A percentile compares a stretch with the other conserved stretches of the same genome.
phyloP scores from a whole-genome alignment of 2,113 vertebrate species.

The Laticauda colubrina region DNA sequence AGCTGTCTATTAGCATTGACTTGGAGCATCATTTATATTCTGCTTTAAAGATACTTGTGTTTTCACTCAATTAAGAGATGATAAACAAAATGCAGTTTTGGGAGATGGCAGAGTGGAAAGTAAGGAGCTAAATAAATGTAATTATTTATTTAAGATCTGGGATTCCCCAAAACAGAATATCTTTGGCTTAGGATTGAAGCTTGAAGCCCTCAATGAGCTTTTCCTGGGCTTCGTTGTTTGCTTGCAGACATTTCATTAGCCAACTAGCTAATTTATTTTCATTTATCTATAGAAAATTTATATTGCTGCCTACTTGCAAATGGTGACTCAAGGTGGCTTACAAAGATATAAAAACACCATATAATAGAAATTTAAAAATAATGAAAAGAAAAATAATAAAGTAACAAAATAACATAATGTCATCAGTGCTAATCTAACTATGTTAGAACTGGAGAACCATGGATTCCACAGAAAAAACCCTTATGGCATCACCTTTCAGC shows the following conservation, averaged over 20 bases:
- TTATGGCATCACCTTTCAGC: not conserved
- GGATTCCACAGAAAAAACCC: not conserved
- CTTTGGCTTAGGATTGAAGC: not conserved
- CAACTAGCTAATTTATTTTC: too few relatives aligned
- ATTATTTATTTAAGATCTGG: not conserved
- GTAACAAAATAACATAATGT: not conserved
- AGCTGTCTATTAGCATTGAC: not conserved
- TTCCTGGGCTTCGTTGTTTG: not conserved
- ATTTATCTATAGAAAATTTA: too few relatives aligned
- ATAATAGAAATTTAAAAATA: too few relatives aligned
- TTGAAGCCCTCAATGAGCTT: too few relatives aligned
- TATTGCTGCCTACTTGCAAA: too few relatives aligned
- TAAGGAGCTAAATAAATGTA: not conserved
- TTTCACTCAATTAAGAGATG: not conserved
- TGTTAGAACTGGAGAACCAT: too few relatives aligned
- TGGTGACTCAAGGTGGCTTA: too few relatives aligned
- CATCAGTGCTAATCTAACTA: not conserved
- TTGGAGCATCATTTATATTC: not conserved
- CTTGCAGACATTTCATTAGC: not conserved
- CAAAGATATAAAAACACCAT: too few relatives aligned
- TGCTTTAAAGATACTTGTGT: not conserved
- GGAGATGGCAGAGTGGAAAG: not conserved
- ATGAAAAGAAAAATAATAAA: too few relatives aligned
- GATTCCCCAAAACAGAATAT: not conserved
- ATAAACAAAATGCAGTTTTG: not conserved